Percentiles rank a stretch among this genome's conserved stretches.
phyloP scores from a whole-genome alignment of 2,888 invertebrate genomes.

The Chrysolina haemoptera region DNA sequence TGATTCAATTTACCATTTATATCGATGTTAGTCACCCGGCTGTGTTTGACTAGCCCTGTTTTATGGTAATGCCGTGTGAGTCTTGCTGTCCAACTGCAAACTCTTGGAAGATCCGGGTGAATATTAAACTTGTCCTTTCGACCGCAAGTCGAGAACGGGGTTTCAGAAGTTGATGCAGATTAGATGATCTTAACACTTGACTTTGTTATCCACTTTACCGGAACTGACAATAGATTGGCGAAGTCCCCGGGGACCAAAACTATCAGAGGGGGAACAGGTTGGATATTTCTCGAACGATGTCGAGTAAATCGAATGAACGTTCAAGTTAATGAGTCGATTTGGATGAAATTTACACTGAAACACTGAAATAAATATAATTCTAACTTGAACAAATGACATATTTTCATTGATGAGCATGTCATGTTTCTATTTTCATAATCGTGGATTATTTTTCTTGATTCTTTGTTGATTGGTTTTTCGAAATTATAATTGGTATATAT shows the following conservation, averaged over 20 bases:
- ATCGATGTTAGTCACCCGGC: not conserved
- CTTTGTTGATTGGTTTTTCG: too few species aligned
- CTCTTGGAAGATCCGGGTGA: conserved; percentile 39
- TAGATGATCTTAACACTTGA: conserved; percentile 51
- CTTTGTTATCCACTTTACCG: conserved; percentile 41
- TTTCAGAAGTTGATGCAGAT: conserved; percentile 50
- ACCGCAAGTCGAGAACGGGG: conserved; percentile 40
- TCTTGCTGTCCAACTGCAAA: conserved; percentile 9
- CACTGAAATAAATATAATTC: too few species aligned
- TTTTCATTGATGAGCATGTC: too few species aligned
- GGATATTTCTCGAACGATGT: not conserved
- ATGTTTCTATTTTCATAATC: too few species aligned
- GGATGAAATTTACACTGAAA: not conserved
- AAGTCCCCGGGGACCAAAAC: conserved; percentile 18
- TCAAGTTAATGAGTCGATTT: not conserved
- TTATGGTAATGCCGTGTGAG: conserved; percentile 3
- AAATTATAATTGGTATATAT: too few species aligned
- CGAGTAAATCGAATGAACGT: not conserved
- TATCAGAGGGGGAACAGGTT: not conserved
- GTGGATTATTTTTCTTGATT: too few species aligned
- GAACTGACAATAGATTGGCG: conserved; percentile 38
- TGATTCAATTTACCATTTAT: too few species aligned
- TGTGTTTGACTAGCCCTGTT: not conserved
- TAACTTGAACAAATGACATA: too few species aligned
- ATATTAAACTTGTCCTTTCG: conserved; percentile 48